A percentile compares a stretch with the other conserved stretches of the same genome.
Evolutionary conservation across 2,888 invertebrate genomes (phyloP).

Genomic region (Ormyrus nitidulus): DNA sequence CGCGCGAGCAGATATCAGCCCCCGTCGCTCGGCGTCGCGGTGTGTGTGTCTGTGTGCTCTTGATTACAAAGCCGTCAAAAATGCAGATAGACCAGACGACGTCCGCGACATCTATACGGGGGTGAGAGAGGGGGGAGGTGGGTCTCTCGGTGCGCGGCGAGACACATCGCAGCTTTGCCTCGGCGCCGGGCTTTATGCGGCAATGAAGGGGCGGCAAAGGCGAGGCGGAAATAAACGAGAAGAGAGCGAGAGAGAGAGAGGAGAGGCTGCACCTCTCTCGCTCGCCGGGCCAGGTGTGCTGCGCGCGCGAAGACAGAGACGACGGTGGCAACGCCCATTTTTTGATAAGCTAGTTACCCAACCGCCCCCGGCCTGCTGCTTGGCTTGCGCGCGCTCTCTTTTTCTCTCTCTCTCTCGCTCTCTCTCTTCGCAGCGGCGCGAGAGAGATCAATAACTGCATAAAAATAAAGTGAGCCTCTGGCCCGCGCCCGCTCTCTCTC

Average conservation of each 20-base stretch:
- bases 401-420: conserved; percentile 41
- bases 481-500: conserved; percentile 58
- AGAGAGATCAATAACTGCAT: conserved; percentile 76
- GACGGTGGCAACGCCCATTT: conserved; percentile 75
- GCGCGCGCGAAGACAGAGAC: conserved; percentile 54
- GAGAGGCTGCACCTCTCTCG: background rate
- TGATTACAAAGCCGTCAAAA: too few relatives aligned
- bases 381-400: conserved; percentile 10
- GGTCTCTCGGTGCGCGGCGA: background rate
- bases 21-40: too few relatives aligned
- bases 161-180: background rate
- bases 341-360: conserved; percentile 76
- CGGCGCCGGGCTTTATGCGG: conserved; percentile 52
- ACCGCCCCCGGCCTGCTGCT: conserved; percentile 61
- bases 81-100: background rate
- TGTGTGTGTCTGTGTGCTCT: too few relatives aligned
- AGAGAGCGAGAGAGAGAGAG: conserved; percentile 55
- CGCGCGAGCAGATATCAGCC: too few relatives aligned
- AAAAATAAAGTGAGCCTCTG: conserved; percentile 75
- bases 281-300: conserved; percentile 48
- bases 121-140: too few relatives aligned
- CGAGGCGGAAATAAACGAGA: conserved; percentile 57
- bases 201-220: conserved; percentile 62
- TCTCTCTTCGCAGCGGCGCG: background rate
- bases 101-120: background rate